A percentile compares a stretch with the other conserved stretches of the same genome.
Conservation (phyloP, 1,140 invertebrate genomes). For the Delia radicum region DNA sequence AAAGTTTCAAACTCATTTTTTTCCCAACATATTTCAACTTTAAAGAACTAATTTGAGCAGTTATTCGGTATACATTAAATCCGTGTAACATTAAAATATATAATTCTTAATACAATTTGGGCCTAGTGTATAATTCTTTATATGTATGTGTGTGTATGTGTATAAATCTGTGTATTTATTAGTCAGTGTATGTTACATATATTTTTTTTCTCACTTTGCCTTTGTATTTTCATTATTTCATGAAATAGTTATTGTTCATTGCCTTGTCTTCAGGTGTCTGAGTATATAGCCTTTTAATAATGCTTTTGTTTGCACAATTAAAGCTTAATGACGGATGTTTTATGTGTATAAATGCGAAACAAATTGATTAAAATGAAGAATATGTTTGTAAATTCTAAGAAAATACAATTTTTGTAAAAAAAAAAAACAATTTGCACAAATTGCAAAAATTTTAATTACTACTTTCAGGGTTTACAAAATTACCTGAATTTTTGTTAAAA, state of each 20-base stretch:
- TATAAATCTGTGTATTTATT: neutral
- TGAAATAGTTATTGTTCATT: neutral
- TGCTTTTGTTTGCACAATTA: neutral
- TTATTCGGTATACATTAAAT: no score
- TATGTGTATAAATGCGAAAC: neutral
- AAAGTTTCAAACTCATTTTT: no score
- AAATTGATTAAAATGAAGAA: neutral
- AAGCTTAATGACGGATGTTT: constrained; percentile 1
- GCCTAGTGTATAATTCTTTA: no score
- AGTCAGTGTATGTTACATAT: neutral
- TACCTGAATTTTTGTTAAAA: no score
- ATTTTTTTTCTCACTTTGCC: neutral
- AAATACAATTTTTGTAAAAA: neutral
- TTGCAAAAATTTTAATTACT: no score
- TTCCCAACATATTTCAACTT: no score
- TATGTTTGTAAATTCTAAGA: neutral
- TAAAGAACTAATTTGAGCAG: no score
- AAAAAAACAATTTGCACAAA: no score
- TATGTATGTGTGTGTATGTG: neutral
- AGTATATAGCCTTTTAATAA: neutral
- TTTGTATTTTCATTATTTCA: neutral
- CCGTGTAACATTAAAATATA: no score
- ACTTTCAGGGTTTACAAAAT: no score
- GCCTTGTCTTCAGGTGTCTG: constrained; percentile 2
- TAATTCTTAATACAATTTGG: no score